phyloP scores from a whole-genome alignment of 2,888 invertebrate genomes.

The Cryptocheilus praepositus region DNA sequence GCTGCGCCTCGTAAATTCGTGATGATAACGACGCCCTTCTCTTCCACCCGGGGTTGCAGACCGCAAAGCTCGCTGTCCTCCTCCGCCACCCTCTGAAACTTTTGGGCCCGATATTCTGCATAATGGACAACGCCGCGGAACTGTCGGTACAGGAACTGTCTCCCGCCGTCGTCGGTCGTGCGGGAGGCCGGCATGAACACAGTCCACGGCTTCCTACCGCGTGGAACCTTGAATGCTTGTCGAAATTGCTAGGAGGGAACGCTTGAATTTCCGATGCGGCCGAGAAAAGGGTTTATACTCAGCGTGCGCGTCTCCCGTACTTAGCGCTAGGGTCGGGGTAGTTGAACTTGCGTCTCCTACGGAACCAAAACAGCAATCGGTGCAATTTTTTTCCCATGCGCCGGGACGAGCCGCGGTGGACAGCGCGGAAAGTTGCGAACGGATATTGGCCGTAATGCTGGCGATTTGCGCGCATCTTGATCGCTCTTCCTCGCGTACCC shows the following conservation, averaged over 20 bases:
- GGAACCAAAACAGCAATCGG: background rate
- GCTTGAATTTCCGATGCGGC: conserved; percentile 30
- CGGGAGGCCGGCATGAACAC: no score
- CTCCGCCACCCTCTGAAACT: conserved; percentile 12
- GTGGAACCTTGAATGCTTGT: conserved; percentile 26
- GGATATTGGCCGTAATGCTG: background rate
- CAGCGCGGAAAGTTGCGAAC: background rate
- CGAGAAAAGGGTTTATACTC: background rate
- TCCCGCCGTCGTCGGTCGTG: no score
- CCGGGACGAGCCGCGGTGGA: no score
- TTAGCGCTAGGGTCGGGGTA: no score
- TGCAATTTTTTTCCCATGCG: conserved; percentile 1
- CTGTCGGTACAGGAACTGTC: conserved; percentile 4
- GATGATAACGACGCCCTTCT: conserved; percentile 40
- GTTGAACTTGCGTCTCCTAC: background rate
- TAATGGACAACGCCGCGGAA: conserved; percentile 28
- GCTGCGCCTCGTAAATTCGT: conserved; percentile 50
- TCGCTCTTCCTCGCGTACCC: no score
- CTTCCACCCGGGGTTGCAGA: conserved; percentile 4
- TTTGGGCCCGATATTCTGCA: conserved; percentile 24
- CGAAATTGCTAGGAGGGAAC: conserved; percentile 39
- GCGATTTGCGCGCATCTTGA: background rate
- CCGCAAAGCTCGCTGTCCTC: background rate
- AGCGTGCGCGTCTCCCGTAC: background rate
- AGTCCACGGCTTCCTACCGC: conserved; percentile 2